Base-by-base conservation (phyloP, 2,797 vertebrate genomes). In the Geotrypetes seraphini region DNA sequence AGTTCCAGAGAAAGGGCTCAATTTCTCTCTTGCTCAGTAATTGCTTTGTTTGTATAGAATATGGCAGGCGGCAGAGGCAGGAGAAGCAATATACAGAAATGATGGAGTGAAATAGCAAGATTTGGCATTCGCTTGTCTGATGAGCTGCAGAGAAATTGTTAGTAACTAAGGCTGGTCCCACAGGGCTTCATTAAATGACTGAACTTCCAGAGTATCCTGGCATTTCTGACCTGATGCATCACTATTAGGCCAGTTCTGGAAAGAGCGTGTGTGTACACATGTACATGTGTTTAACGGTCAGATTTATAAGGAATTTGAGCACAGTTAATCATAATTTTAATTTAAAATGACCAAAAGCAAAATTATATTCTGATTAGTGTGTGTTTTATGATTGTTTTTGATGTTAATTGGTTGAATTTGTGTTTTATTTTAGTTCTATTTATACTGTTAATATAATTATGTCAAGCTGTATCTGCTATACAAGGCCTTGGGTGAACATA, bases 121-220 rank as follows among this genome's bases (percentile, higher is more conserved):
- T 50, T 66, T 56, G 56, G 1, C 38, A 66, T 33, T 57, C 71
- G 51, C 57, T 45, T 53, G 71, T 68, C 73, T 79, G 75, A 69
- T 41, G 61, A 58, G 63, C 61, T 55, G 61, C 55, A 78, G 59
- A 72, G 70, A 57, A 71, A 75, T 46, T 48, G 68, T 57, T 63
- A 78, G 78, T 52, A 73, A 63, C 60, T 27, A 53, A 56, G 66
- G 45, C 48, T 48, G 41, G 59, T 80, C 83, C 83, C 83, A 31
- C 60, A 72, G 81, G 79, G 78, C 50, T 75, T 85, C 79, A 78
- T 85, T 81, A 84, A 83, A 65, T 50, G 76, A 62, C 75, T 73
- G 76, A 71, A 54, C 72, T 66, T 75, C 50, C 61, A 47, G 70
- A 40, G 50, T 37, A 45, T 60, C 70, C 68, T 62, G 74, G 71